phyloP scores from a whole-genome alignment of 2,113 vertebrate genomes.

The Oryzias melastigma region DNA sequence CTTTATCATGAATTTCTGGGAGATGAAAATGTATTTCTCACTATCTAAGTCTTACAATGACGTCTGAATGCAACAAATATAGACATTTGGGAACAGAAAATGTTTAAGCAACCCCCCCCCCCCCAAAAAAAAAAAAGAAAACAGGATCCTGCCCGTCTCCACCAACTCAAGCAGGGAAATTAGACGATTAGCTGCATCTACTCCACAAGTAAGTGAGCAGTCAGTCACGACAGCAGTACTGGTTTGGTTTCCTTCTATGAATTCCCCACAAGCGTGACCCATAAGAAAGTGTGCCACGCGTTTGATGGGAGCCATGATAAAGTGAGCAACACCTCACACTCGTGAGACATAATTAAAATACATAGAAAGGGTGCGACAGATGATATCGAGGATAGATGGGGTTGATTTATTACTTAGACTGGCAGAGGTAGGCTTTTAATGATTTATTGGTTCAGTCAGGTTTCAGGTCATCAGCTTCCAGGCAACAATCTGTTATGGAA shows the following conservation, averaged over 20 bases:
- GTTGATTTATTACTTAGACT: slow-evolving; percentile 76
- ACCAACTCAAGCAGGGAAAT: slow-evolving; percentile 30
- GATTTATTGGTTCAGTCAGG: slow-evolving; percentile 75
- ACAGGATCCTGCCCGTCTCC: slow-evolving; percentile 18
- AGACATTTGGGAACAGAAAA: slow-evolving; percentile 54
- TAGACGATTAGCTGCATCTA: slow-evolving; percentile 32
- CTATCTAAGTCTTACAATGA: no score
- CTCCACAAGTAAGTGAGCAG: slow-evolving; percentile 18
- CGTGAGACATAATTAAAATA: slow-evolving; percentile 59
- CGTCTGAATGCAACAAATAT: background rate
- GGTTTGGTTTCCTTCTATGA: slow-evolving; percentile 21
- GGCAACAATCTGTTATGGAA: slow-evolving; percentile 73
- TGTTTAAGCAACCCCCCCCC: slow-evolving; percentile 32
- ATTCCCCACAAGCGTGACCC: slow-evolving; percentile 13
- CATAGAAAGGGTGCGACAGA: slow-evolving; percentile 36
- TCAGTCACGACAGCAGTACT: slow-evolving; percentile 12
- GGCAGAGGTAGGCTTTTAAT: slow-evolving; percentile 70
- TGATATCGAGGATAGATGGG: slow-evolving; percentile 43
- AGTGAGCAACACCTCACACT: slow-evolving; percentile 56
- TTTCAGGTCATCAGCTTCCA: slow-evolving; percentile 76
- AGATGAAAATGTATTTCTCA: no score
- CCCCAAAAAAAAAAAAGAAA: no score
- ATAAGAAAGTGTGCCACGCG: slow-evolving; percentile 1
- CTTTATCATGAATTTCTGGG: no score
- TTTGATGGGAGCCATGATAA: slow-evolving; percentile 55